Conservation (phyloP, 23 tunicate species). For the Trididemnum miniatum region DNA sequence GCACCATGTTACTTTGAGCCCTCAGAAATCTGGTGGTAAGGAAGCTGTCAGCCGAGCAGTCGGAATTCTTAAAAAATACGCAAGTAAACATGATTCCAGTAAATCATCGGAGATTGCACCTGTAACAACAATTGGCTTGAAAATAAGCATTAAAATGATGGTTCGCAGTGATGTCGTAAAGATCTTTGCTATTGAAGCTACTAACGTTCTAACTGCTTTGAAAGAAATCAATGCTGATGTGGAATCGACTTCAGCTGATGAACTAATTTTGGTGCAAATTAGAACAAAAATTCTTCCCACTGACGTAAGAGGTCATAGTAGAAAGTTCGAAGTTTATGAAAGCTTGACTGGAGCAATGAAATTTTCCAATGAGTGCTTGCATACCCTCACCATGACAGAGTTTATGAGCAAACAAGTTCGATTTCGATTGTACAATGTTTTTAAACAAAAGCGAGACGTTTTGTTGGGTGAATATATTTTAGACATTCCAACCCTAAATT, state of each 20-base stretch:
- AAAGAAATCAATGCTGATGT: slow-evolving; percentile 16
- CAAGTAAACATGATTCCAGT: not conserved
- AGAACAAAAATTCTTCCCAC: slow-evolving; percentile 76
- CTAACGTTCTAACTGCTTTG: slow-evolving; percentile 35
- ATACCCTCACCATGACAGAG: slow-evolving; percentile 50
- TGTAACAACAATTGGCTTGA: slow-evolving; percentile 13
- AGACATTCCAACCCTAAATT: slow-evolving; percentile 35
- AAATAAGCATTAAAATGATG: slow-evolving; percentile 69
- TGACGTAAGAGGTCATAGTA: slow-evolving; percentile 81
- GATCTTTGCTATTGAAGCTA: slow-evolving; percentile 71
- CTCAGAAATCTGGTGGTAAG: not conserved
- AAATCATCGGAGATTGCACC: not conserved
- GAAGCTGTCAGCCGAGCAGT: slow-evolving; percentile 44
- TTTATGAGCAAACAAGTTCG: slow-evolving; percentile 47
- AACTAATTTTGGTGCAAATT: slow-evolving; percentile 51
- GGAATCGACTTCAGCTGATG: slow-evolving; percentile 33
- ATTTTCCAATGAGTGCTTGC: slow-evolving; percentile 72
- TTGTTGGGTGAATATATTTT: slow-evolving; percentile 80
- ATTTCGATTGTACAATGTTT: slow-evolving; percentile 72
- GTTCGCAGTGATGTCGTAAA: slow-evolving; percentile 54
- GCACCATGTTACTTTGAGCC: not conserved
- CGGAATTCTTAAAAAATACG: slow-evolving; percentile 53
- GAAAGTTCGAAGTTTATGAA: slow-evolving; percentile 70
- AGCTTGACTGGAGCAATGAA: slow-evolving; percentile 66
- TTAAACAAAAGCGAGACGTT: slow-evolving; percentile 73